Base-by-base conservation (phyloP, 37 sponge, comb jelly and placozoan genomes). In the Chondrilla cf. caribensis region DNA sequence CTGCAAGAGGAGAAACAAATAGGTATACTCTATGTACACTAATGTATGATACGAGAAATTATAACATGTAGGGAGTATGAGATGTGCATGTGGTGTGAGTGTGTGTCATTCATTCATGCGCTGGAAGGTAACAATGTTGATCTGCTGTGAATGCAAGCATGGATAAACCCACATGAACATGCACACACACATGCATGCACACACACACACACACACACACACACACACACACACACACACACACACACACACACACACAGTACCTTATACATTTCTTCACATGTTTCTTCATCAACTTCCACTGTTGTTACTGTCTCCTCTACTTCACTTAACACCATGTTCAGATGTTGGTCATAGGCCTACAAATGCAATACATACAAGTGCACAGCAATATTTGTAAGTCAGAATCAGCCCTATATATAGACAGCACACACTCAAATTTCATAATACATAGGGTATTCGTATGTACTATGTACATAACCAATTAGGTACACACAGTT, bases 291-390 rank as follows among this genome's bases (percentile, higher is more conserved):
- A 67, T 98, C 99, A 31, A 98, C 81, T 78, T 98, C 99, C 5
- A 96, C 87, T 22, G 94, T 95, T 35, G 99, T 98, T 31, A 93
- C 90, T 25, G 81, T 92, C 85, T 98, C 99, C 57, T 98, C 99
- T 43, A 98, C 99, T 33, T 98, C 99, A 31, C 94, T 89, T 3
- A 98, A 85, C 42, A 98, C 86, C 94, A 98, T 98, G 86, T 98
- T 98, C 40, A 98, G 75, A 75, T 98, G 99, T 54, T 98, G 99
- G 51, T 98, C 99, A 81, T 93, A 98, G 0, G 96, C 99, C 95
- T 94, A 41, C 3, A 11, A n/a, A 7, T 33, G 70, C 21, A 3
- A 33, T 2, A n/a, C n/a, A n/a, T n/a, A n/a, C n/a, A n/a, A n/a
- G n/a, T n/a, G n/a, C n/a, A n/a, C 4, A 2, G 9, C 4, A 2